phyloP scores from a whole-genome alignment of 2,888 invertebrate species.

The Spodoptera picta region DNA sequence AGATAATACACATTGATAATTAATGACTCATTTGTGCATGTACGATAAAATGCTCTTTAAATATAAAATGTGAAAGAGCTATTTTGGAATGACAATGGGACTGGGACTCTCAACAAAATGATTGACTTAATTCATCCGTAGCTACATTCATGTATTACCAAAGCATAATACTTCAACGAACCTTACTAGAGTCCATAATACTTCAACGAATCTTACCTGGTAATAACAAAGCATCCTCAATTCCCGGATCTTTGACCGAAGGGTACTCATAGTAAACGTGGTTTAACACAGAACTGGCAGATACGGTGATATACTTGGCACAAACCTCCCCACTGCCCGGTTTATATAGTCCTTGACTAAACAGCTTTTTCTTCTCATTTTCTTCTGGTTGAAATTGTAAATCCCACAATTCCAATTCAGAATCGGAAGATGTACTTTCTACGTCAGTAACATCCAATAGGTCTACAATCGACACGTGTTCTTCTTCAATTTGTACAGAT shows the following conservation, averaged over 20 bases:
- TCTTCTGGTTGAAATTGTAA: constrained; percentile 17
- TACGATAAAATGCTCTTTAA: too few relatives aligned
- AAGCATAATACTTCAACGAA: too few relatives aligned
- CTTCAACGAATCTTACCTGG: constrained; percentile 6
- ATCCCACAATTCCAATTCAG: not conserved
- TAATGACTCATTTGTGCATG: too few relatives aligned
- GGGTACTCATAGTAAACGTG: constrained; percentile 78
- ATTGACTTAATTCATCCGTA: too few relatives aligned
- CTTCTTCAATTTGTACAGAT: not conserved
- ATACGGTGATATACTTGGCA: constrained; percentile 65
- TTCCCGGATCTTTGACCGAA: constrained; percentile 74
- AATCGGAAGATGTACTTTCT: constrained; percentile 52
- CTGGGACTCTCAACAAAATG: too few relatives aligned
- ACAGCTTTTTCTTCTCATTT: constrained; percentile 57
- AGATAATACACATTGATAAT: too few relatives aligned
- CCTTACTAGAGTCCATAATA: too few relatives aligned
- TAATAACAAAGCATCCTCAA: constrained; percentile 67
- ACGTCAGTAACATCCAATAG: constrained; percentile 17
- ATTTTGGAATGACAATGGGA: too few relatives aligned
- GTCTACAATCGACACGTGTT: constrained; percentile 1
- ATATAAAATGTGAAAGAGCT: too few relatives aligned
- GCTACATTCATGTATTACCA: too few relatives aligned
- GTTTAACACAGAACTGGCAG: constrained; percentile 67
- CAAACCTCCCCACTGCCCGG: constrained; percentile 73
- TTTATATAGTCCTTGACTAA: constrained; percentile 60